Conservation (phyloP, 2,113 vertebrate species). For the Plotosus lineatus region DNA sequence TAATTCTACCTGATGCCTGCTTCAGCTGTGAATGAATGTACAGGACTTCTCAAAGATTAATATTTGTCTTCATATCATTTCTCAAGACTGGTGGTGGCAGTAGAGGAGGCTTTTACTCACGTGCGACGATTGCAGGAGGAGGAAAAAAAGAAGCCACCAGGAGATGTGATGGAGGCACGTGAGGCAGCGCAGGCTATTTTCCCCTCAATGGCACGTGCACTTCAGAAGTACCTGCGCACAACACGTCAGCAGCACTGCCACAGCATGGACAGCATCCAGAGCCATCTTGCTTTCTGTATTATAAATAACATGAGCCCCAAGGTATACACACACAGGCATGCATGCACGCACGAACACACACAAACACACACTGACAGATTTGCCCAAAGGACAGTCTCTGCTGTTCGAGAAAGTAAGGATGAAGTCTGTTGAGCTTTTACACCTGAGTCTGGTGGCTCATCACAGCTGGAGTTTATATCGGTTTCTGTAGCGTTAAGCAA, state of each 20-base stretch:
- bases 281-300: conserved; percentile 94
- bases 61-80: background rate
- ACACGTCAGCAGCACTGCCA: conserved; percentile 95
- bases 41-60: background rate
- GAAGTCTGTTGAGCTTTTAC: no score
- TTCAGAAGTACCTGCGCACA: conserved; percentile 95
- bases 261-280: conserved; percentile 98
- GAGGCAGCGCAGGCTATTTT: conserved; percentile 97
- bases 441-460: no score
- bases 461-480: no score
- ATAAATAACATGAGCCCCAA: conserved; percentile 95
- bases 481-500: no score
- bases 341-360: background rate
- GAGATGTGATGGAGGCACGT: conserved; percentile 92
- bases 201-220: conserved; percentile 91
- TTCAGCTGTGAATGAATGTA: background rate
- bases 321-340: conserved; percentile 65
- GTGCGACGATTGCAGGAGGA: conserved; percentile 89
- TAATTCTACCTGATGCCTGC: background rate
- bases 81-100: conserved; percentile 87
- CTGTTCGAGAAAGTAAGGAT: background rate
- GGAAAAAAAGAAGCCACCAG: conserved; percentile 86
- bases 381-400: background rate
- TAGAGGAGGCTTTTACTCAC: conserved; percentile 94
- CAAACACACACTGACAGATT: background rate